These are phyloP conservation scores for Aphelocoma californica DNA, from an alignment of 2,797 vertebrate genomes.

Conservation along the genomic window DNA sequence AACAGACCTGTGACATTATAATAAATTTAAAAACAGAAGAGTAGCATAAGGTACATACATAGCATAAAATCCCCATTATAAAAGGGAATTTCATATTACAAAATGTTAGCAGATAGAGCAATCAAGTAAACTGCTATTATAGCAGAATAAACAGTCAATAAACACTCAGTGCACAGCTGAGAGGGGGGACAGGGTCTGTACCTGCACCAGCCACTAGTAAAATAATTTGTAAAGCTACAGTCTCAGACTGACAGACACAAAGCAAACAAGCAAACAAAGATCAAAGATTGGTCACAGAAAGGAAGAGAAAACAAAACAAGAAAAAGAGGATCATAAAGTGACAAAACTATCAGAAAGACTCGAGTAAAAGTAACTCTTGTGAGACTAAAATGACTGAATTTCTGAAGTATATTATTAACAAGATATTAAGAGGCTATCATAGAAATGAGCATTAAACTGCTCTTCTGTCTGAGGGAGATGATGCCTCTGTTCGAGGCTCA, in stretches of 20 bases:
- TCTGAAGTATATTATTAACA: background rate
- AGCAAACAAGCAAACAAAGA: background rate
- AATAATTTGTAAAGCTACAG: background rate
- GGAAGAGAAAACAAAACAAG: background rate
- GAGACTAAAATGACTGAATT: background rate
- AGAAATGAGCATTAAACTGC: background rate
- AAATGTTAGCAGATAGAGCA: background rate
- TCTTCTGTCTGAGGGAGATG: background rate
- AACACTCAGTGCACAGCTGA: background rate
- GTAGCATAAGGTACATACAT: background rate
- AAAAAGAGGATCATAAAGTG: background rate
- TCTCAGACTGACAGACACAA: background rate
- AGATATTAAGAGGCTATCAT: background rate
- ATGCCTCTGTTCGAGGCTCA: accelerated
- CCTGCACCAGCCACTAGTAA: background rate
- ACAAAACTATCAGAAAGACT: background rate
- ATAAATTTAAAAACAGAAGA: background rate
- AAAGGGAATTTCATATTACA: background rate
- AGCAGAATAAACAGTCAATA: background rate
- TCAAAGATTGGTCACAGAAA: background rate
- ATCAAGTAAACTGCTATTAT: background rate
- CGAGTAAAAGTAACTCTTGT: background rate
- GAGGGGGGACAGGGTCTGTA: background rate
- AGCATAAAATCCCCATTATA: background rate
- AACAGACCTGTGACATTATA: background rate